Conservation (phyloP, 2,113 vertebrate genomes). For the Oreocharis arfaki region DNA sequence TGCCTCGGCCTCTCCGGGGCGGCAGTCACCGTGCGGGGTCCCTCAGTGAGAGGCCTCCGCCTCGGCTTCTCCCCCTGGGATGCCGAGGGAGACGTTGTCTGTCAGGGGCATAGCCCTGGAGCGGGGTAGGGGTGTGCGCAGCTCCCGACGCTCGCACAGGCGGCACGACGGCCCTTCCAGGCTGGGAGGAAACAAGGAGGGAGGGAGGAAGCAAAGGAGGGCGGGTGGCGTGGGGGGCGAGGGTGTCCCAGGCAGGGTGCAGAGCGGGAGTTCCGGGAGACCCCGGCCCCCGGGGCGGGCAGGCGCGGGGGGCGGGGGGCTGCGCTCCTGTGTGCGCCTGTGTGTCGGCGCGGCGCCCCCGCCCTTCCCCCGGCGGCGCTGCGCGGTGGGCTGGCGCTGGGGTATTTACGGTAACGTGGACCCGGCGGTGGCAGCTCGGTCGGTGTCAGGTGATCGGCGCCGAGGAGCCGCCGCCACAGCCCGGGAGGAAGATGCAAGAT, state of each 20-base stretch:
- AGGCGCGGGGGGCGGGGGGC: not conserved
- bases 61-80: not conserved
- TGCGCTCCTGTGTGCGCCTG: not conserved
- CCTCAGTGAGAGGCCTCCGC: not conserved
- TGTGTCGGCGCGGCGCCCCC: conserved; percentile 15
- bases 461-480: conserved; percentile 7
- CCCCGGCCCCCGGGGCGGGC: not conserved
- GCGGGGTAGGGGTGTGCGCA: not conserved
- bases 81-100: not conserved
- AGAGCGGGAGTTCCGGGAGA: no score
- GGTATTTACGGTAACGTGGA: conserved; percentile 56
- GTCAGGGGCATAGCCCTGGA: not conserved
- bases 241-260: not conserved
- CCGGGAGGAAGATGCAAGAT: conserved; percentile 79
- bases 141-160: not conserved
- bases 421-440: conserved; percentile 13
- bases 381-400: conserved; percentile 39
- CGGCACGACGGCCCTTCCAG: not conserved
- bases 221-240: not conserved
- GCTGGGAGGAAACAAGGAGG: not conserved
- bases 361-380: conserved; percentile 23
- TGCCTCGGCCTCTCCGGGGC: not conserved
- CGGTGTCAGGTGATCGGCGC: conserved; percentile 80
- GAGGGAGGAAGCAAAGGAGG: not conserved
- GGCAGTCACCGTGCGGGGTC: not conserved